Conservation (phyloP, 2,888 invertebrate species). For the Diarsia rubi region DNA sequence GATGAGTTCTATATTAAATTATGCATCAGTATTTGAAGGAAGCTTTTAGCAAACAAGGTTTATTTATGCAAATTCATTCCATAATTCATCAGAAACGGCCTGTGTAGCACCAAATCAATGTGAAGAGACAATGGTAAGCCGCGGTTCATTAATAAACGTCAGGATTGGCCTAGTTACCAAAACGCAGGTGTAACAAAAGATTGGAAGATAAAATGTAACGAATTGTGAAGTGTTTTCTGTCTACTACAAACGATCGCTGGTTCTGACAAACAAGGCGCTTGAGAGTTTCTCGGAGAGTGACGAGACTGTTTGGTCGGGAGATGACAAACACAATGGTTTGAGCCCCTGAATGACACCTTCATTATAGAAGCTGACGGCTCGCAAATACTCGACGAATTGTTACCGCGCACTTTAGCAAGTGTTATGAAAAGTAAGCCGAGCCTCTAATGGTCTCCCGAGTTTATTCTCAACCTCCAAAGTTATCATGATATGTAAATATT, state of each 20-base stretch:
- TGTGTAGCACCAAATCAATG: slow-evolving; percentile 69
- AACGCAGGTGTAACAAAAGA: slow-evolving; percentile 73
- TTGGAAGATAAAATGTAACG: slow-evolving; percentile 70
- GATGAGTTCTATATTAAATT: slow-evolving; percentile 67
- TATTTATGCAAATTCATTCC: slow-evolving; percentile 76
- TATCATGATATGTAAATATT: slow-evolving; percentile 71
- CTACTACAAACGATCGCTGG: slow-evolving; percentile 55
- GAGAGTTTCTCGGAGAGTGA: slow-evolving; percentile 70
- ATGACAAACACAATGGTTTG: slow-evolving; percentile 79
- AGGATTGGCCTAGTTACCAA: slow-evolving; percentile 69
- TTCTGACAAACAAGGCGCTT: slow-evolving; percentile 62
- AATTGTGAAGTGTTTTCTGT: slow-evolving; percentile 65
- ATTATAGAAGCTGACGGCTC: slow-evolving; percentile 83
- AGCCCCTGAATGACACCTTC: slow-evolving; percentile 84
- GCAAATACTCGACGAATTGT: slow-evolving; percentile 82
- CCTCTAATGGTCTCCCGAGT: slow-evolving; percentile 67
- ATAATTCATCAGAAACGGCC: slow-evolving; percentile 69
- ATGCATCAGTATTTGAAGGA: slow-evolving; percentile 67
- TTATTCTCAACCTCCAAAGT: slow-evolving; percentile 66
- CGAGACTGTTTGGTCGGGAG: slow-evolving; percentile 72
- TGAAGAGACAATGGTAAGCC: slow-evolving; percentile 73
- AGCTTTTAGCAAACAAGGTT: slow-evolving; percentile 72
- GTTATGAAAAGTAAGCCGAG: slow-evolving; percentile 71
- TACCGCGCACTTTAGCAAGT: slow-evolving; percentile 68
- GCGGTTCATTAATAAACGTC: slow-evolving; percentile 79